Evolutionary conservation across 2,797 vertebrate species (phyloP), one percentile per base, ranked within the genome.

Genomic region (Sebastes miniatus): DNA sequence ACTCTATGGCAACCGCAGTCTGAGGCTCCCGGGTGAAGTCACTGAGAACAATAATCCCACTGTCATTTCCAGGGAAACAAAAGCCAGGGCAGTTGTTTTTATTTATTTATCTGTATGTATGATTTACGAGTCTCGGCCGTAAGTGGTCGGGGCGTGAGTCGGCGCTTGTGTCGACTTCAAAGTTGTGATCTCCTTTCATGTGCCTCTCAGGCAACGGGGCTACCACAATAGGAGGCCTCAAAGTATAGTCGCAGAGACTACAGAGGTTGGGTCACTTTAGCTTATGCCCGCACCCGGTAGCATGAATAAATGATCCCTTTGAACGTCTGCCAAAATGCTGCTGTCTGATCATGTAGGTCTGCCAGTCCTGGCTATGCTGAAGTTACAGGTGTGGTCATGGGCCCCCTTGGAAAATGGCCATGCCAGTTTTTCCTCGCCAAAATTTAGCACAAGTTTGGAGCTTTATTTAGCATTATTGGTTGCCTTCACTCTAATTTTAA

Each of bases 121-220:
- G 88, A 91, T 90, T 89, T 70, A 56, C 47, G n/a, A 29, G 76
- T 66, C 78, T 29, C 8, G 20, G 59, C 65, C 13, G 9, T 76
- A 85, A 92, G 81, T 88, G 89, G 79, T 84, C 76, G 5, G 87
- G 85, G 34, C 29, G 68, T 69, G 83, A 84, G 77, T 87, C 72
- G 68, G 83, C 3, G 80, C 84, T 83, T 20, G 79, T 75, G 77
- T 88, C 31, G 58, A 92, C 93, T 93, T 95, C 93, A 93, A 94
- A 93, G 92, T 92, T 91, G 72, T 31, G 57, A 39, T 78, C 47
- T 58, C 79, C 93, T 94, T 93, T 94, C 90, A 92, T 94, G 88
- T 91, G 78, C 31, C 85, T 86, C 86, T 87, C 80, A 59, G 85
- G 80, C 69, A 39, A 84, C 9, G 50, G 77, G 76, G 61, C 74